Evolutionary conservation across 2,888 invertebrate species (phyloP), one percentile per base, ranked within the genome.

Genomic region (Iphiclides podalirius): DNA sequence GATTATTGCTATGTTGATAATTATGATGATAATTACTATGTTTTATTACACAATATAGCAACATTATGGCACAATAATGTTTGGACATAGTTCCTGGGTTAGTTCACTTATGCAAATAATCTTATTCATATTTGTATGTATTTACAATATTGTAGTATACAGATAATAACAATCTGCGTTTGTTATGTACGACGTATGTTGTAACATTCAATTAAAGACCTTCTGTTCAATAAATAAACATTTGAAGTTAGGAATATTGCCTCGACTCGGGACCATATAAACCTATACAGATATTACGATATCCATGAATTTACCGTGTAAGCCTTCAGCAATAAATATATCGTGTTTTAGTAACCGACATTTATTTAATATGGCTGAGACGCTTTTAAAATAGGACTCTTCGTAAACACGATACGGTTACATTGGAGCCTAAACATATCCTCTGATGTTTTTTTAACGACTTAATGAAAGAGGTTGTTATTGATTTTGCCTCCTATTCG

Each of bases 361-460:
- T 28, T 28, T 28, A 28, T 28, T 28, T 28, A 28, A 28, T 9
- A 9, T 11, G 41, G 15, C 41, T 15, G 31, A 16, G 17, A 17
- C 16, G 31, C 31, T 31, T 41, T 17, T 17, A 31, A 41, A 12
- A 41, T 16, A 31, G 31, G 31, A 26, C 39, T 15, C 41, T 28
- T 14, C 16, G 31, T 41, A 31, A 41, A 41, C 31, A 16, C 16
- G 16, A 41, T 16, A 16, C 31, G 41, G 31, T 37, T 37, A 28
- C n/a, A 26, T 41, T 17, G 28, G 17, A 28, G 16, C 28, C 7
- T 12, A 47, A 28, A 28, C 35, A 4, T 17, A 47, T 23, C 11
- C 13, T 37, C 37, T 33, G 41, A 48, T 31, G 36, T 49, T 49
- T 38, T 17, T 41, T 38, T 43, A 38, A 48, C 31, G 28, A 47